Evolutionary conservation across 2,797 vertebrate genomes (phyloP).

Genomic region (Scolopax bukidnonensis): DNA sequence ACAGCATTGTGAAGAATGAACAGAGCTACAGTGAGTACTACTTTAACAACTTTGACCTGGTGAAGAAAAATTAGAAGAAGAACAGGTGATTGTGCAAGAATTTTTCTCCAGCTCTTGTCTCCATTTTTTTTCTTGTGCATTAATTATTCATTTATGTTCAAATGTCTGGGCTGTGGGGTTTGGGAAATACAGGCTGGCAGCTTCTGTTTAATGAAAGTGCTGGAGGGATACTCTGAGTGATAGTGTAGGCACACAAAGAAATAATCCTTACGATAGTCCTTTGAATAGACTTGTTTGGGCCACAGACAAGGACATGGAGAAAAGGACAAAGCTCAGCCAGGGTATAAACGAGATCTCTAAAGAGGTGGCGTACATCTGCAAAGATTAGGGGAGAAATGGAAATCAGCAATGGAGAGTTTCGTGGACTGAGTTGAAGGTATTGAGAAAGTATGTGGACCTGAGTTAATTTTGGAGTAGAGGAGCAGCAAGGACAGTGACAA

Average conservation of each 20-base stretch:
- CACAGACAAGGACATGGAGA: background rate
- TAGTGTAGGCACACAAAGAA: background rate
- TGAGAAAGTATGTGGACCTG: background rate
- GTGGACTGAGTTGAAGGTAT: background rate
- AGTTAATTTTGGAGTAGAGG: background rate
- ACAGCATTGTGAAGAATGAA: background rate
- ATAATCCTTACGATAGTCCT: background rate
- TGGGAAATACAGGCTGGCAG: background rate
- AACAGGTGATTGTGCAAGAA: background rate
- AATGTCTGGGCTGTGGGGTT: background rate
- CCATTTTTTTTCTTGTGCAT: background rate
- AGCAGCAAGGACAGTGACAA: background rate
- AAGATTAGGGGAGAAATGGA: background rate
- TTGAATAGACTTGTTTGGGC: background rate
- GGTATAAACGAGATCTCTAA: background rate
- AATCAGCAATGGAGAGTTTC: background rate
- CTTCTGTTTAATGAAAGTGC: background rate
- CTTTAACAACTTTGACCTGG: background rate
- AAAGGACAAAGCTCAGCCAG: background rate
- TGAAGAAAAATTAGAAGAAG: background rate
- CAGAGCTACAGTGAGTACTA: background rate
- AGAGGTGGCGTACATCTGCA: background rate
- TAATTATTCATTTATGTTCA: slow-evolving; percentile 11
- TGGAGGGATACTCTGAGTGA: background rate
- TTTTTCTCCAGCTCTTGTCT: background rate